phyloP scores from a whole-genome alignment of 1,140 invertebrate genomes.

The Reticulitermes speratus region DNA sequence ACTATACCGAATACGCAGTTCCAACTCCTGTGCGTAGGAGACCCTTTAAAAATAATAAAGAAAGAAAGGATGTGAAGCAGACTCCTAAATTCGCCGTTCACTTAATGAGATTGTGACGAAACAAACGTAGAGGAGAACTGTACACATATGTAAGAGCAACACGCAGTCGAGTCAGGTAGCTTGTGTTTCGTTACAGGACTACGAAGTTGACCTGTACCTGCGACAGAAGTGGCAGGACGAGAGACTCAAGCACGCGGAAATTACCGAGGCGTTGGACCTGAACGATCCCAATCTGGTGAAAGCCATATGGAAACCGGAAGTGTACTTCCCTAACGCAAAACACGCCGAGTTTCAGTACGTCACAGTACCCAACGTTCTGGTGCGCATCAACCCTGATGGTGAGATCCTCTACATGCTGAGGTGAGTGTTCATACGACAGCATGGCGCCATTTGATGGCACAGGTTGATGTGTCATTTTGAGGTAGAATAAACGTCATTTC shows the following conservation, averaged over 20 bases:
- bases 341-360: conserved; percentile 65
- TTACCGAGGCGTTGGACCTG: conserved; percentile 54
- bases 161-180: too few relatives aligned
- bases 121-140: too few relatives aligned
- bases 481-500: background rate
- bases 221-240: conserved; percentile 58
- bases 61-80: too few relatives aligned
- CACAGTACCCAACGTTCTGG: conserved; percentile 66
- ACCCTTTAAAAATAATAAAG: too few relatives aligned
- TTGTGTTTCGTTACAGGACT: conserved; percentile 50
- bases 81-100: too few relatives aligned
- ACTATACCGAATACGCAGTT: too few relatives aligned
- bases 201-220: conserved; percentile 60
- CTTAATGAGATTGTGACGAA: too few relatives aligned
- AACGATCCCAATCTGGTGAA: conserved; percentile 59
- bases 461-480: background rate
- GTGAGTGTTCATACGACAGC: conserved; percentile 41
- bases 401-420: conserved; percentile 64
- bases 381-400: conserved; percentile 62
- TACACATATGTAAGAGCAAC: too few relatives aligned
- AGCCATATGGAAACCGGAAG: conserved; percentile 66
- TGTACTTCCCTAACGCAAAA: conserved; percentile 69
- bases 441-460: background rate
- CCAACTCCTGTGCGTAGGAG: too few relatives aligned
- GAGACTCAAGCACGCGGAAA: conserved; percentile 51